Evolutionary conservation across 2,113 vertebrate species (phyloP).

Genomic region (Clarias magur): DNA sequence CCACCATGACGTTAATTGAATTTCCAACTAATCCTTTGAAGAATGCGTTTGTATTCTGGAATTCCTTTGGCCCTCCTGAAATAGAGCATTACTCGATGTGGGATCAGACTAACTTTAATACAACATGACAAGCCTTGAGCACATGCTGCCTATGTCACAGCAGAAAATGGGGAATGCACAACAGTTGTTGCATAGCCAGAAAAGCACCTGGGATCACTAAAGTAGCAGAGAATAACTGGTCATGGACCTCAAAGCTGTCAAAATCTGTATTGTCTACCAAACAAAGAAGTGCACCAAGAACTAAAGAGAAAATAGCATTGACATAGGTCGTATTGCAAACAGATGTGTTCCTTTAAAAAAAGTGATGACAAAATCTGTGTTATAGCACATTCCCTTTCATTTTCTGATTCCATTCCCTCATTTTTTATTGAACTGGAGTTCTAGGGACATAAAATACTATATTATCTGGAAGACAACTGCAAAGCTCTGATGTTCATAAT

Average conservation of each 20-base stretch:
- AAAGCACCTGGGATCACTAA: slow-evolving; percentile 46
- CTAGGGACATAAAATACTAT: slow-evolving; percentile 7
- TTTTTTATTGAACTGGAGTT: background rate
- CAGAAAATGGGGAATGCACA: slow-evolving; percentile 61
- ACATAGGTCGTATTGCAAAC: slow-evolving; percentile 47
- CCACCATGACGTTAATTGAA: slow-evolving; percentile 71
- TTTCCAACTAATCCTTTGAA: slow-evolving; percentile 77
- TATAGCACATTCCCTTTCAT: slow-evolving; percentile 6
- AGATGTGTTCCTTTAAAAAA: slow-evolving; percentile 36
- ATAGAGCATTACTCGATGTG: slow-evolving; percentile 67
- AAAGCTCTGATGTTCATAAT: background rate
- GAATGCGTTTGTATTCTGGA: slow-evolving; percentile 74
- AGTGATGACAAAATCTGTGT: slow-evolving; percentile 15
- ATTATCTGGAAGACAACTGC: background rate
- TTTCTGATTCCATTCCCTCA: slow-evolving; percentile 20
- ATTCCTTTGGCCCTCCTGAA: slow-evolving; percentile 73
- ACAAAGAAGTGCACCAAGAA: slow-evolving; percentile 23
- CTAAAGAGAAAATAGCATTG: slow-evolving; percentile 25
- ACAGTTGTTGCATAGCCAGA: slow-evolving; percentile 60
- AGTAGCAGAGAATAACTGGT: slow-evolving; percentile 45
- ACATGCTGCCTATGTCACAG: slow-evolving; percentile 64
- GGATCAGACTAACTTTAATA: slow-evolving; percentile 67
- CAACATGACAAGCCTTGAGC: slow-evolving; percentile 58
- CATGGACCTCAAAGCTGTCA: slow-evolving; percentile 53
- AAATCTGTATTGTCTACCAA: slow-evolving; percentile 26